These are phyloP conservation scores for Unio pictorum DNA, from an alignment of 2,888 invertebrate species.

Conservation along the genomic window DNA sequence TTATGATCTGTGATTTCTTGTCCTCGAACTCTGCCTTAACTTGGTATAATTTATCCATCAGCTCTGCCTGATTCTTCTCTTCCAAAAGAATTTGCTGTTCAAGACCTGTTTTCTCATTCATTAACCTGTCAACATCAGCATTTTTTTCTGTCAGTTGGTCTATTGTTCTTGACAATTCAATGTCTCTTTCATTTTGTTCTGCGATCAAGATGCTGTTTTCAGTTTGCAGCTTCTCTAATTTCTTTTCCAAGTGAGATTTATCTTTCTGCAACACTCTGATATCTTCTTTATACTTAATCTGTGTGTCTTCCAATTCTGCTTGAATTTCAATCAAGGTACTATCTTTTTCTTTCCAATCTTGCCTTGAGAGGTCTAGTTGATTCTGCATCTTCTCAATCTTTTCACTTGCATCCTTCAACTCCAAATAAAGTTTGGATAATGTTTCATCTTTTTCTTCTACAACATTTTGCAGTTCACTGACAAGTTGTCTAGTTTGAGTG, in stretches of 20 bases:
- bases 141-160: no score
- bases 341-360: conserved; percentile 4
- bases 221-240: conserved; percentile 1
- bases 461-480: conserved; percentile 14
- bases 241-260: neutral
- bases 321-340: neutral
- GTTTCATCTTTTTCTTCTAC: conserved; percentile 9
- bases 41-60: conserved; percentile 1
- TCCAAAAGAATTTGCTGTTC: neutral
- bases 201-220: conserved; percentile 1
- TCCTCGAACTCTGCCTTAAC: conserved; percentile 7
- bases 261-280: neutral
- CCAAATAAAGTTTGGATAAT: conserved; percentile 5
- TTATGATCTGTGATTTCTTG: conserved; percentile 4
- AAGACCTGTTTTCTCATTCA: neutral
- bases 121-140: no score
- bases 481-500: neutral
- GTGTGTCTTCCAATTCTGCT: conserved; percentile 2
- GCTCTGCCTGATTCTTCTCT: conserved; percentile 4
- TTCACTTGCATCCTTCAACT: conserved; percentile 11
- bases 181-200: no score
- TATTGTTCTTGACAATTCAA: no score
- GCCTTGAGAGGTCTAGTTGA: no score
- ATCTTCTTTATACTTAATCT: conserved; percentile 4
- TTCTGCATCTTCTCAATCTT: conserved; percentile 3